Conservation (phyloP, 2,797 vertebrate species). For the Falco columbarius region DNA sequence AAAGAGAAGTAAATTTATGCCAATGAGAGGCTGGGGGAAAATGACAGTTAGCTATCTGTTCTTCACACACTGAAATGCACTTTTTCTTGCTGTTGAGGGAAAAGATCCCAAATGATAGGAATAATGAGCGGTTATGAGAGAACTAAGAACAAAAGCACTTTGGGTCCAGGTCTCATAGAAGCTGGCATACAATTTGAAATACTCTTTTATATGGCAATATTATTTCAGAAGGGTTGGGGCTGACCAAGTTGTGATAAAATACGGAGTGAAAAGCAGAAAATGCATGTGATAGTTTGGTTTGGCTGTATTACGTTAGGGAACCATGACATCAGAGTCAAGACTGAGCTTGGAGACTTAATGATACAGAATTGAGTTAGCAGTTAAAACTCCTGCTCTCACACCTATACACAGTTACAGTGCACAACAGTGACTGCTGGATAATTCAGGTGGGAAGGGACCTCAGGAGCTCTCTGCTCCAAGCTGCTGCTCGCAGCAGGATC, state of each 20-base stretch:
- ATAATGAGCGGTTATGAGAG: neutral
- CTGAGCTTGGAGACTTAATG: neutral
- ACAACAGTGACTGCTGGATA: neutral
- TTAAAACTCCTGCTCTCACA: neutral
- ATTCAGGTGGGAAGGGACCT: neutral
- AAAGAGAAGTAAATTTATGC: neutral
- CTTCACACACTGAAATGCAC: neutral
- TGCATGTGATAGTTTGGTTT: neutral
- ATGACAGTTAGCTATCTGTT: neutral
- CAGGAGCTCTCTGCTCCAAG: neutral
- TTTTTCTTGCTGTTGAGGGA: neutral
- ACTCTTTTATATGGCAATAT: neutral
- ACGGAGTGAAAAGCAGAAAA: neutral
- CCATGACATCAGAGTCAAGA: neutral
- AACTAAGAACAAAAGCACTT: neutral
- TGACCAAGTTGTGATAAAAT: neutral
- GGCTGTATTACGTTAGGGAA: neutral
- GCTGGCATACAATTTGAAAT: neutral
- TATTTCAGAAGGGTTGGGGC: neutral
- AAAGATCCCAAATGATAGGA: neutral
- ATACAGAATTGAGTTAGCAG: neutral
- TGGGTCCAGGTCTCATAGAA: neutral
- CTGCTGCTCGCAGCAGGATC: neutral
- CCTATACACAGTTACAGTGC: too few species aligned
- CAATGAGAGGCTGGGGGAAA: neutral